These are phyloP conservation scores for Chrysogorgia sp. DNA, from an alignment of 92 coral and sea anemone species.

Conservation along the genomic window DNA sequence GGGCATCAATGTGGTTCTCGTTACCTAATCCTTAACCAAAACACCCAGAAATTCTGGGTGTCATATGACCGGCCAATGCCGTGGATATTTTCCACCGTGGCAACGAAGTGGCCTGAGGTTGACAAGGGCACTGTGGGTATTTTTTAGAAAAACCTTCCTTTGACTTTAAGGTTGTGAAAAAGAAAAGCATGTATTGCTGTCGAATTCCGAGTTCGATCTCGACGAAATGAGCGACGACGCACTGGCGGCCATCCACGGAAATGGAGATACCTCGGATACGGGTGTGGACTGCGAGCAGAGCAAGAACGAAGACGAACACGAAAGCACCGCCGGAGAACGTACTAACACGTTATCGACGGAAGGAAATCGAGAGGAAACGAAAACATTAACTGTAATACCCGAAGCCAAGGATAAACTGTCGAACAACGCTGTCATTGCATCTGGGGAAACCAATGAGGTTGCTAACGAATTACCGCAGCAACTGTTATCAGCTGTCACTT, in stretches of 20 bases:
- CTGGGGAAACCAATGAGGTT: constrained; percentile 17
- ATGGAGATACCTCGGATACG: not conserved
- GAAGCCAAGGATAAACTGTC: not conserved
- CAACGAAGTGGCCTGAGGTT: not conserved
- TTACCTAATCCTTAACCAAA: too few relatives aligned
- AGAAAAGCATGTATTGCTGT: not conserved
- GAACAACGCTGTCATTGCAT: not conserved
- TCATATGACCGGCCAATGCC: too few relatives aligned
- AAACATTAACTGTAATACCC: not conserved
- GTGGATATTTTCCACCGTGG: too few relatives aligned
- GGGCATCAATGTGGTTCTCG: too few relatives aligned
- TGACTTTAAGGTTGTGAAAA: constrained; percentile 64
- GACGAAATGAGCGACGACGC: not conserved
- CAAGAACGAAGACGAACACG: not conserved
- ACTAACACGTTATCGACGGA: not conserved
- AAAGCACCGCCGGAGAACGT: not conserved
- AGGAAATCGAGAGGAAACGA: not conserved
- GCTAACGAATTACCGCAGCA: constrained; percentile 74
- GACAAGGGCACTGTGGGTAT: too few relatives aligned
- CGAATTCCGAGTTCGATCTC: not conserved
- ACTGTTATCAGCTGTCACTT: constrained; percentile 83
- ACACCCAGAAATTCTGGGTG: too few relatives aligned
- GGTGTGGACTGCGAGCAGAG: not conserved
- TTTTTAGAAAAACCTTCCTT: constrained; percentile 36
- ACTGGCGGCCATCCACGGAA: not conserved